A percentile compares a stretch with the other conserved stretches of the same genome.
Conservation (phyloP, 2,113 vertebrate species). For the Anarhynchus alexandrinus region DNA sequence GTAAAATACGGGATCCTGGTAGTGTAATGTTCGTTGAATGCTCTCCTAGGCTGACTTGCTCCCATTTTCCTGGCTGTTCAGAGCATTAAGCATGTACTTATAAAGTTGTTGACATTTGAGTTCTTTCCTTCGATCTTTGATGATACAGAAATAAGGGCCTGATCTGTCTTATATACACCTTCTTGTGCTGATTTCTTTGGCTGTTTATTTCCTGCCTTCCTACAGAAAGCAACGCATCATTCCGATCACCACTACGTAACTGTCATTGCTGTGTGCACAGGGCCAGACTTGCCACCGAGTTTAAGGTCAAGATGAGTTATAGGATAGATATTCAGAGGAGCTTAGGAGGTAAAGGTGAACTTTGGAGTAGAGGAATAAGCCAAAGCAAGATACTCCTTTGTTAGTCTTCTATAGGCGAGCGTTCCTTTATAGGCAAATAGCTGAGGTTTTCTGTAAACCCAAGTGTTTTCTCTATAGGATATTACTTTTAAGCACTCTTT, state of each 20-base stretch:
- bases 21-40: not conserved
- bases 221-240: not conserved
- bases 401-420: not conserved
- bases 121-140: not conserved
- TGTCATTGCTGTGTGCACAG: not conserved
- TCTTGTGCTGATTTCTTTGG: not conserved
- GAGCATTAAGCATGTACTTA: conserved; percentile 11
- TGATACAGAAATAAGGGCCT: not conserved
- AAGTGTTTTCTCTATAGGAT: not conserved
- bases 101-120: conserved; percentile 48
- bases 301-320: not conserved
- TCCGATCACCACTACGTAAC: not conserved
- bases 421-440: not conserved
- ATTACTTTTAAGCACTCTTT: not conserved
- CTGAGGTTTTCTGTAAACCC: not conserved
- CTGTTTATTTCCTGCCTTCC: not conserved
- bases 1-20: not conserved
- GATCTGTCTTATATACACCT: not conserved
- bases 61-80: not conserved
- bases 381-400: not conserved
- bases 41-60: not conserved
- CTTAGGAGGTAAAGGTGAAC: not conserved
- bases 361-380: not conserved
- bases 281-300: not conserved
- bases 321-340: not conserved